These are phyloP conservation scores for Drosophila rubida DNA, from an alignment of 2,888 invertebrate species.

Conservation along the genomic window DNA sequence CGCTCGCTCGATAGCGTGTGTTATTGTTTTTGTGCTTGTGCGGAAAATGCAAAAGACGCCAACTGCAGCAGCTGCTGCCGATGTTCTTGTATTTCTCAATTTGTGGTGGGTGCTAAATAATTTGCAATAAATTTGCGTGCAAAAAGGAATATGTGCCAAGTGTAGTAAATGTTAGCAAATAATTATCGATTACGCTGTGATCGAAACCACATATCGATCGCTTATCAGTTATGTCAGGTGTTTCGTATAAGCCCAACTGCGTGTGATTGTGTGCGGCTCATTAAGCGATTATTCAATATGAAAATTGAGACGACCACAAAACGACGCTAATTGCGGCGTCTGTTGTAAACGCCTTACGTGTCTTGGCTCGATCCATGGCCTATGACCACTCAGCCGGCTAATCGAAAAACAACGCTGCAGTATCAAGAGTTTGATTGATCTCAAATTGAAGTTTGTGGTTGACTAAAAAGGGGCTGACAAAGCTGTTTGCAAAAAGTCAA, in stretches of 20 bases:
- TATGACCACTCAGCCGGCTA: constrained; percentile 42
- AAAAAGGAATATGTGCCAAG: constrained; percentile 50
- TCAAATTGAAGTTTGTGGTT: constrained; percentile 71
- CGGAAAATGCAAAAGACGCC: constrained; percentile 62
- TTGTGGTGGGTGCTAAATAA: constrained; percentile 60
- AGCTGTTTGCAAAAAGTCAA: constrained; percentile 1
- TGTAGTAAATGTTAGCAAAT: constrained; percentile 40
- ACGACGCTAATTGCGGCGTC: constrained; percentile 52
- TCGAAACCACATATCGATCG: constrained; percentile 18
- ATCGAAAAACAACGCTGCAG: constrained; percentile 49
- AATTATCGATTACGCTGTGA: constrained; percentile 53
- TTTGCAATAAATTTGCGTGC: constrained; percentile 42
- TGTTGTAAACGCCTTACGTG: constrained; percentile 48
- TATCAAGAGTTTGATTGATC: constrained; percentile 57
- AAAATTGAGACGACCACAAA: constrained; percentile 41
- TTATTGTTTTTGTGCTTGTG: constrained; percentile 46
- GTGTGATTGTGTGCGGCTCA: constrained; percentile 38
- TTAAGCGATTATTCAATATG: constrained; percentile 68
- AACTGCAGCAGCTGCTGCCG: constrained; percentile 53
- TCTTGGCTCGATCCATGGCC: constrained; percentile 21
- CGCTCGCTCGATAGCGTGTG: constrained; percentile 24
- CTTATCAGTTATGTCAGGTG: constrained; percentile 72
- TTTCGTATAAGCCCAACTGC: neutral
- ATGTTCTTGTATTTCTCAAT: constrained; percentile 10
- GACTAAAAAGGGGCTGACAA: constrained; percentile 5